These are phyloP conservation scores for Eudemis profundana DNA, from an alignment of 2,888 invertebrate species.

Conservation along the genomic window DNA sequence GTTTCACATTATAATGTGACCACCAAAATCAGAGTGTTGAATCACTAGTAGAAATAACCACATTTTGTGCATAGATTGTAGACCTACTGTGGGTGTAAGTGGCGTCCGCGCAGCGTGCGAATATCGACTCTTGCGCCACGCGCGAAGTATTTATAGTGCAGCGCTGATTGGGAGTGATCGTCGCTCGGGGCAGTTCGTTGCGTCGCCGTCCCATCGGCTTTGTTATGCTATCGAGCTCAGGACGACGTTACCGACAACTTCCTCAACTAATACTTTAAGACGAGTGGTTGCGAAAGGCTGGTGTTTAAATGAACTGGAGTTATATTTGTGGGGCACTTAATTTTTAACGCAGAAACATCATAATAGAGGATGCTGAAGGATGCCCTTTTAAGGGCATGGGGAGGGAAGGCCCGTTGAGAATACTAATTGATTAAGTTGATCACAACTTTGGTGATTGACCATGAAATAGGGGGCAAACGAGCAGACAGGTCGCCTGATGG, in stretches of 20 bases:
- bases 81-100: constrained; percentile 3
- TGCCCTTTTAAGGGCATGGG: too few relatives aligned
- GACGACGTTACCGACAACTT: constrained; percentile 4
- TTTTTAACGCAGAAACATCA: too few relatives aligned
- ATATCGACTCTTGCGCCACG: constrained; percentile 24
- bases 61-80: too few relatives aligned
- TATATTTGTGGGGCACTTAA: neutral
- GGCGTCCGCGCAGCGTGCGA: constrained; percentile 23
- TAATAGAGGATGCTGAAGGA: too few relatives aligned
- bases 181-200: constrained; percentile 11
- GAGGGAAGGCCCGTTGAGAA: too few relatives aligned
- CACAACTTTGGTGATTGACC: too few relatives aligned
- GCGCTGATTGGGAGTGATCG: constrained; percentile 37
- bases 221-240: constrained; percentile 12
- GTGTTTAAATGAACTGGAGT: neutral
- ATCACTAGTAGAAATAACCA: too few relatives aligned
- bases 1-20: too few relatives aligned
- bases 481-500: too few relatives aligned
- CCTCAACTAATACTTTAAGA: constrained; percentile 4
- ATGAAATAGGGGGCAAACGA: too few relatives aligned
- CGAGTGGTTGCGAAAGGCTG: neutral
- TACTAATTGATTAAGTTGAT: too few relatives aligned
- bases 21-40: too few relatives aligned
- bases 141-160: constrained; percentile 35
- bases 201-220: neutral